These are phyloP conservation scores for Brevimyrus niger DNA, from an alignment of 2,113 vertebrate species.

Conservation along the genomic window DNA sequence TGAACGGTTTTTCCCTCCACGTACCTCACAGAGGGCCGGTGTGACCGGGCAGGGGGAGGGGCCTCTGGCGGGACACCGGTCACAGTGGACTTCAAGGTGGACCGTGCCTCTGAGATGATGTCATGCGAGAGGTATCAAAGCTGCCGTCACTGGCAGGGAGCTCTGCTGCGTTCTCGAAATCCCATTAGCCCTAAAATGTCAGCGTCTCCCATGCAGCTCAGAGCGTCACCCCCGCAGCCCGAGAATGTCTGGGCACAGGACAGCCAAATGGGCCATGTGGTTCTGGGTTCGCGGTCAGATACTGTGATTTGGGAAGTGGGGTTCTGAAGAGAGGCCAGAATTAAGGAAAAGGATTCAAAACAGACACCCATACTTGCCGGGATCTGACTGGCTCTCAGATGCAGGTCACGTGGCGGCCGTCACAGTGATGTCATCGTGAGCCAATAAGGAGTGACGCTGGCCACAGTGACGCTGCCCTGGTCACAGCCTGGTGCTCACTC, in stretches of 20 bases:
- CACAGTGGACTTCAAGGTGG: not conserved
- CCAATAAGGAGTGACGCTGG: not conserved
- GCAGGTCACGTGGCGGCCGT: too few relatives aligned
- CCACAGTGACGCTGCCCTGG: not conserved
- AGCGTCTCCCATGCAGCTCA: not conserved
- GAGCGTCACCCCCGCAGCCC: not conserved
- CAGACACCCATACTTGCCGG: not conserved
- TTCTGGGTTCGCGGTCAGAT: not conserved
- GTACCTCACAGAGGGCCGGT: not conserved
- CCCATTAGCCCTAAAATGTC: not conserved
- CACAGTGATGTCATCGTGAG: not conserved
- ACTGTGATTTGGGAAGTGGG: not conserved
- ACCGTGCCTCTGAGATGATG: not conserved
- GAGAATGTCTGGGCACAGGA: not conserved
- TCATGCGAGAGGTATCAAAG: not conserved
- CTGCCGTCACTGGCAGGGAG: not conserved
- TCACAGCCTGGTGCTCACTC: not conserved
- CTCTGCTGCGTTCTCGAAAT: not conserved
- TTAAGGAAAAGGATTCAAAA: not conserved
- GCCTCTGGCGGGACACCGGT: not conserved
- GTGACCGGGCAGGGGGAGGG: not conserved
- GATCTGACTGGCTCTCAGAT: not conserved
- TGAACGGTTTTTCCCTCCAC: not conserved
- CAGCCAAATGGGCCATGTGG: not conserved
- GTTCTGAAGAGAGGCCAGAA: not conserved